phyloP scores from a whole-genome alignment of 2,797 vertebrate genomes.

The Artibeus jamaicensis region DNA sequence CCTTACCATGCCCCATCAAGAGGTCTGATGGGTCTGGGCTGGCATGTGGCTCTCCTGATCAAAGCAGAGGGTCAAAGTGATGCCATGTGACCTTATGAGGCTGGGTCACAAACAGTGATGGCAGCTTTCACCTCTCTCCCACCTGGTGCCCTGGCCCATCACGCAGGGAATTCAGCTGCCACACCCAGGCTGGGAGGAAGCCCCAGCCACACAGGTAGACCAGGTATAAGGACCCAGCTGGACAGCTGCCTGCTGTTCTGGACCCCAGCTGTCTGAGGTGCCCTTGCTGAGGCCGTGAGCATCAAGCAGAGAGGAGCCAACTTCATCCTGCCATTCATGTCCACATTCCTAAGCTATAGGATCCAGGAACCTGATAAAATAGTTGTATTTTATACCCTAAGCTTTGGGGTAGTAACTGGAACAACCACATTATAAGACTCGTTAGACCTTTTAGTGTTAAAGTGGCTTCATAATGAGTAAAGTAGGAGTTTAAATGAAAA shows the following conservation, averaged over 20 bases:
- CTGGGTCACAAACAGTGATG: background rate
- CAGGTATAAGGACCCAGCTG: background rate
- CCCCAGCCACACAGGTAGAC: background rate
- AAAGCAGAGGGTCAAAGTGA: background rate
- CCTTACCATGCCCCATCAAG: background rate
- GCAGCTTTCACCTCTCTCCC: background rate
- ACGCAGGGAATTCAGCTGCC: background rate
- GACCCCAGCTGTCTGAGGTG: background rate
- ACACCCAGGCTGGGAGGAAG: background rate
- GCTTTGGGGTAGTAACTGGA: background rate
- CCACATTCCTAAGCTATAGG: background rate
- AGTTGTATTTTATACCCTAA: background rate
- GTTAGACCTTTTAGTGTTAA: background rate
- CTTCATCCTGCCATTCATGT: background rate
- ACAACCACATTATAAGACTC: background rate
- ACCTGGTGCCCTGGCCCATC: background rate
- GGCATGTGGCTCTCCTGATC: background rate
- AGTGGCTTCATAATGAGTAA: background rate
- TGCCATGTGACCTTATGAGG: background rate
- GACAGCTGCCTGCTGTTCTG: background rate
- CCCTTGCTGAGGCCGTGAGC: background rate
- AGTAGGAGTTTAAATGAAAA: constrained; percentile 32
- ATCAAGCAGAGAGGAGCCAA: background rate
- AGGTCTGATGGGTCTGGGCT: background rate
- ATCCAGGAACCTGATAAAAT: background rate